A percentile compares a stretch with the other conserved stretches of the same genome.
Conservation (phyloP, 2,797 vertebrate species). For the Spinus pinus region DNA sequence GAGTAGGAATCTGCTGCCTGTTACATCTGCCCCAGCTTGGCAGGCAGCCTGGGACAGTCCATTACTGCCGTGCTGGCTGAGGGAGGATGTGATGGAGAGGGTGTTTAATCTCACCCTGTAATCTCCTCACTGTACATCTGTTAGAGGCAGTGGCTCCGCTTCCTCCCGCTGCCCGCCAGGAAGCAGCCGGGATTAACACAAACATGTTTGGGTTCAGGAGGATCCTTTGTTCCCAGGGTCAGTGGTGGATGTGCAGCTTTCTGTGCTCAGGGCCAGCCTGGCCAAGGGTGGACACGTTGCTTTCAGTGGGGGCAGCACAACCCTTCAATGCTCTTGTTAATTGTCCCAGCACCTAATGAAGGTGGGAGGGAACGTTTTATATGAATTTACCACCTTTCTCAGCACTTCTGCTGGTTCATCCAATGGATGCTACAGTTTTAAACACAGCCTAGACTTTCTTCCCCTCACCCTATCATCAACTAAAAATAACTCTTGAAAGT, state of each 20-base stretch:
- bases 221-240: conserved; percentile 63
- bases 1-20: conserved; percentile 21
- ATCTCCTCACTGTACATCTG: conserved; percentile 63
- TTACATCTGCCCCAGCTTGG: conserved; percentile 46
- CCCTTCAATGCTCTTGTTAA: not conserved
- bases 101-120: conserved; percentile 35
- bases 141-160: conserved; percentile 22
- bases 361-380: not conserved
- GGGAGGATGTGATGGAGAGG: conserved; percentile 64
- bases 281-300: not conserved
- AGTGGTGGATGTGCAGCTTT: not conserved
- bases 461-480: not conserved
- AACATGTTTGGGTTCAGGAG: conserved; percentile 57
- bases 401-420: not conserved
- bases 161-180: conserved; percentile 40
- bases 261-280: conserved; percentile 31
- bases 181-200: conserved; percentile 51
- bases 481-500: not conserved
- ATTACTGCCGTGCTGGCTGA: not conserved
- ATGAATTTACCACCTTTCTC: not conserved
- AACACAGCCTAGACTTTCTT: not conserved
- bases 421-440: not conserved
- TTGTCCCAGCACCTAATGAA: not conserved
- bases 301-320: not conserved
- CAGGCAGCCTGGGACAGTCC: conserved; percentile 48